Evolutionary conservation across 2,888 invertebrate species (phyloP).

Genomic region (Trachelus iudaicus): DNA sequence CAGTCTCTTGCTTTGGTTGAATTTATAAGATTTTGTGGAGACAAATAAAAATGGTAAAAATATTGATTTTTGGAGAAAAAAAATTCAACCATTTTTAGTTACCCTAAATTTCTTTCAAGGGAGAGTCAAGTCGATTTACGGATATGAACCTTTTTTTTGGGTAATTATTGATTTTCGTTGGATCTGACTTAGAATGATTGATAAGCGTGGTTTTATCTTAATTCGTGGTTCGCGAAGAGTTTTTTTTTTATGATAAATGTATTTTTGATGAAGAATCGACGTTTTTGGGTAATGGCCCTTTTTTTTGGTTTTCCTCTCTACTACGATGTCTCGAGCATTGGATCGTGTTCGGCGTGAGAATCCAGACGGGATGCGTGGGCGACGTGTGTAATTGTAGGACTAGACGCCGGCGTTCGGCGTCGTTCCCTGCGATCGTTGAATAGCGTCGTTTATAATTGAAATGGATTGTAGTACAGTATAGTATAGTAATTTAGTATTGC

Average conservation of each 20-base stretch:
- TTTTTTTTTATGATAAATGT: background rate
- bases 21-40: background rate
- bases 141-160: background rate
- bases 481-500: background rate
- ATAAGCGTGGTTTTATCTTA: background rate
- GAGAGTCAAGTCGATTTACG: background rate
- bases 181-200: background rate
- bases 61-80: background rate
- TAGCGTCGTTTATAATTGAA: background rate
- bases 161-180: background rate
- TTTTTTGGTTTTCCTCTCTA: background rate
- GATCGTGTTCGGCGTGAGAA: background rate
- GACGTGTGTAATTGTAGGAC: background rate
- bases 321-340: background rate
- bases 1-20: background rate
- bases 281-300: background rate
- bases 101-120: background rate
- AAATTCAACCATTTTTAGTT: background rate
- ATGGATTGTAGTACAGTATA: background rate
- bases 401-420: background rate
- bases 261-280: background rate
- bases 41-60: background rate
- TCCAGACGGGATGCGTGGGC: background rate
- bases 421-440: background rate
- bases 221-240: background rate